Evolutionary conservation across 2,797 vertebrate species (phyloP).

Genomic region (Bradypodion ventrale): DNA sequence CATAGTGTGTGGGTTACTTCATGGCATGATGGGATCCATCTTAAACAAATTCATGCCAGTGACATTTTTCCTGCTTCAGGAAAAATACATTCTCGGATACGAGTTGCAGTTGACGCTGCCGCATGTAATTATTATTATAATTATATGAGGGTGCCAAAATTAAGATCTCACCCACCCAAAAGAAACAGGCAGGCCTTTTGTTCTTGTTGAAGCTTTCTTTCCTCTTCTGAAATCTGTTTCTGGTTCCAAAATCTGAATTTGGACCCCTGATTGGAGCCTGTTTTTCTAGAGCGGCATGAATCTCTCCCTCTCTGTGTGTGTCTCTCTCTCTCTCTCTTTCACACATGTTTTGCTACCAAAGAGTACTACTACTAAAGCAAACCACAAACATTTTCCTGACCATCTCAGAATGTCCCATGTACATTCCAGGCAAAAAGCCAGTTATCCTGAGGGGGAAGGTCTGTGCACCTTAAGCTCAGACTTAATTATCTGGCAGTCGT

Average conservation of each 20-base stretch:
- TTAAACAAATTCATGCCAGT: no score
- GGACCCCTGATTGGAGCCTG: neutral
- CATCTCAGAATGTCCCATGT: neutral
- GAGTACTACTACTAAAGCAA: neutral
- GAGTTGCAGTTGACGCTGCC: no score
- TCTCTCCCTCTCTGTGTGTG: neutral
- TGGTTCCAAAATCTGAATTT: neutral
- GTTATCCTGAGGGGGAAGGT: neutral
- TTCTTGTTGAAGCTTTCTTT: neutral
- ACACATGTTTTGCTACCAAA: neutral
- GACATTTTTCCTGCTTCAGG: no score
- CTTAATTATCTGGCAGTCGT: slow-evolving; percentile 2
- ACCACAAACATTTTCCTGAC: slow-evolving; percentile 7
- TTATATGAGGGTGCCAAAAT: neutral
- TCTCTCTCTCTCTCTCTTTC: neutral
- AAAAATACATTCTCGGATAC: no score
- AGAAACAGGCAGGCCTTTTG: neutral
- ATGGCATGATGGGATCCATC: no score
- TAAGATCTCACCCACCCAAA: neutral
- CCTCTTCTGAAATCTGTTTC: neutral
- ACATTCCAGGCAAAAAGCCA: slow-evolving; percentile 7
- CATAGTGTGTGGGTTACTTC: no score
- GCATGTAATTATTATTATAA: no score
- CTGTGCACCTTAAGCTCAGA: neutral
- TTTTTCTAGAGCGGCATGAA: neutral